Base-by-base conservation (phyloP, 1,140 invertebrate genomes). In the Thaumetopoea pityocampa region DNA sequence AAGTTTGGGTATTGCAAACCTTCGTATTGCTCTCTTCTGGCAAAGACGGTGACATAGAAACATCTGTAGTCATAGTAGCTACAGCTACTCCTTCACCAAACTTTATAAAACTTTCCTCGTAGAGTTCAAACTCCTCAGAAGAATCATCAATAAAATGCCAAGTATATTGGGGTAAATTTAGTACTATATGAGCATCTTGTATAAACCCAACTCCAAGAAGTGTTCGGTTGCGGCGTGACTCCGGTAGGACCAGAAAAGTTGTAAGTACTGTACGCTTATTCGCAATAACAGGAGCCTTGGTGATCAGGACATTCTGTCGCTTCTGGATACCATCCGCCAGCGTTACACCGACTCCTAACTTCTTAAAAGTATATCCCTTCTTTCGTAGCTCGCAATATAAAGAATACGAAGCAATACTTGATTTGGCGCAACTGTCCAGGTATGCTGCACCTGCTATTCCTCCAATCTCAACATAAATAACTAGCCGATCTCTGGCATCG, bases 151-250 rank as follows among this genome's bases (percentile, higher is more conserved):
- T 10, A n/a, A 41, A 49, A 4, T 29, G n/a, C 5, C 22, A 41
- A 1, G 36, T 28, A 7, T 19, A 9, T 12, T 47, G 44, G 2
- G 44, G 44, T 5, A 47, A 6, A 20, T 46, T 37, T 5, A 46
- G 15, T 1, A 46, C 14, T 9, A 46, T 37, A 3, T 11, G 8
- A 4, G 44, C 28, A 16, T 47, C 44, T 16, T 38, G 27, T 17
- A 47, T 33, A 11, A 47, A 47, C 2, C 22, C 35, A 1, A 38
- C 19, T 7, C 44, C 44, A 1, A 47, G 23, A 1, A 47, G 17
- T 16, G 35, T 38, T 4, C 15, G 4, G 9, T 47, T 47, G 7
- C 27, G 9, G 1, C 10, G 16, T 6, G 34, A n/a, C 8, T 47
- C 20, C 0, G 44, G 44, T 1, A 47, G 10, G 10, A 47, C 22